Percentiles rank a stretch among this genome's conserved stretches.
Evolutionary conservation across 2,797 vertebrate species (phyloP).

Genomic region (Lacerta agilis): DNA sequence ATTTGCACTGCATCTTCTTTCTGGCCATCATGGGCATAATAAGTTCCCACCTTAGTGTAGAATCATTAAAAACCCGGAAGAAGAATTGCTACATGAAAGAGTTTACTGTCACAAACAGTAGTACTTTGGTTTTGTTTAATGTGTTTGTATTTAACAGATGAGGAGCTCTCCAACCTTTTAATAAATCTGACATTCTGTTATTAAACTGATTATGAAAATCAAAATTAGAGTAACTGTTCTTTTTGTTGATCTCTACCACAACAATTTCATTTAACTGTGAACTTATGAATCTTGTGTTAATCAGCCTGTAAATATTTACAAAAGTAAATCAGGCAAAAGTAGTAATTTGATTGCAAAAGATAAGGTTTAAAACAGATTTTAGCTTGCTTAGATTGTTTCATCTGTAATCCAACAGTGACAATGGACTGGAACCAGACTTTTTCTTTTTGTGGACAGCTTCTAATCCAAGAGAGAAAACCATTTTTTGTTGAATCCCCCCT

Average conservation of each 20-base stretch:
- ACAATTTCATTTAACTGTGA: slow-evolving; percentile 54
- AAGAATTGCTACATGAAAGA: background rate
- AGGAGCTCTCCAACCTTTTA: slow-evolving; percentile 6
- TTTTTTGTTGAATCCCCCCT: background rate
- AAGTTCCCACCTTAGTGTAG: background rate
- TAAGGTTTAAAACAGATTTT: slow-evolving; percentile 46
- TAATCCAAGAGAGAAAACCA: background rate
- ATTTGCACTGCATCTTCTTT: background rate
- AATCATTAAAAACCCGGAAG: background rate
- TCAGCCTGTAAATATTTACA: slow-evolving; percentile 55
- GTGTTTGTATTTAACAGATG: background rate
- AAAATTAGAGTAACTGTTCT: slow-evolving; percentile 16
- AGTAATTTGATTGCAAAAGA: slow-evolving; percentile 61
- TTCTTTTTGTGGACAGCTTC: background rate
- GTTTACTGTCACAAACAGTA: background rate
- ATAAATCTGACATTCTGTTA: background rate
- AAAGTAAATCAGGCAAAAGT: slow-evolving; percentile 57
- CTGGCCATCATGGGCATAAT: background rate
- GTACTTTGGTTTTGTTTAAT: background rate
- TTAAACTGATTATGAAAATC: slow-evolving; percentile 13
- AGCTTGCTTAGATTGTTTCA: background rate
- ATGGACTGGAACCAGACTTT: background rate
- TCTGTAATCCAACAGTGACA: too few species aligned
- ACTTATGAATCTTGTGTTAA: slow-evolving; percentile 59
- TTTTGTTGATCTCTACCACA: slow-evolving; percentile 34